Evolutionary conservation across 2,113 vertebrate genomes (phyloP).

Genomic region (Sturnus vulgaris): DNA sequence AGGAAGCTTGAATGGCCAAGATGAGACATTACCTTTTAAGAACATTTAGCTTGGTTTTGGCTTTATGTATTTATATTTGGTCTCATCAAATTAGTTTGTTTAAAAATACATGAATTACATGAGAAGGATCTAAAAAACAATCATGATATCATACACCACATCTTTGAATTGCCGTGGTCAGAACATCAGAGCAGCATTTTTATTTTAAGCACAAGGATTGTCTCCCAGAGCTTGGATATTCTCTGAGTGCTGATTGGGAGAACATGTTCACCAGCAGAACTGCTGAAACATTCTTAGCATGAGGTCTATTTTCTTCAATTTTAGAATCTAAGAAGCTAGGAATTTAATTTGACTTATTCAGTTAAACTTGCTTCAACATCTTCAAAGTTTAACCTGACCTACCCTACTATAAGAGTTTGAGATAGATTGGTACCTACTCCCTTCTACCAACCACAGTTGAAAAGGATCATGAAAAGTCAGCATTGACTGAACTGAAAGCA

Average conservation of each 20-base stretch:
- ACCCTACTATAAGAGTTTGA: not conserved
- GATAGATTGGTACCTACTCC: not conserved
- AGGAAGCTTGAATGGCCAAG: not conserved
- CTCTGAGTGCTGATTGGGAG: not conserved
- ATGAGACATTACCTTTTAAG: not conserved
- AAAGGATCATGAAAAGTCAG: not conserved
- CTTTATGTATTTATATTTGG: not conserved
- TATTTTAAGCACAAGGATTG: not conserved
- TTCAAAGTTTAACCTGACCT: not conserved
- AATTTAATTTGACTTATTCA: not conserved
- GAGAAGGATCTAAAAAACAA: not conserved
- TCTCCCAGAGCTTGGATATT: not conserved
- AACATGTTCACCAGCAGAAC: not conserved
- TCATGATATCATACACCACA: not conserved
- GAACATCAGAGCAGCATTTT: not conserved
- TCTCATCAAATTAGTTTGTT: not conserved
- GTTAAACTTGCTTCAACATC: not conserved
- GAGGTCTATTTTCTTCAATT: not conserved
- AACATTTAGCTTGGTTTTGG: not conserved
- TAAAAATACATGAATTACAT: not conserved
- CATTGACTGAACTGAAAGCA: not conserved
- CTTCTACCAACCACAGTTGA: not conserved
- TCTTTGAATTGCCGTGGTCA: not conserved
- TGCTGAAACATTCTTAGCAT: not conserved
- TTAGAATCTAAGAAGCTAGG: not conserved